A percentile compares a stretch with the other conserved stretches of the same genome.
Conservation (phyloP, 2,113 vertebrate species). For the Sialia sialis region DNA sequence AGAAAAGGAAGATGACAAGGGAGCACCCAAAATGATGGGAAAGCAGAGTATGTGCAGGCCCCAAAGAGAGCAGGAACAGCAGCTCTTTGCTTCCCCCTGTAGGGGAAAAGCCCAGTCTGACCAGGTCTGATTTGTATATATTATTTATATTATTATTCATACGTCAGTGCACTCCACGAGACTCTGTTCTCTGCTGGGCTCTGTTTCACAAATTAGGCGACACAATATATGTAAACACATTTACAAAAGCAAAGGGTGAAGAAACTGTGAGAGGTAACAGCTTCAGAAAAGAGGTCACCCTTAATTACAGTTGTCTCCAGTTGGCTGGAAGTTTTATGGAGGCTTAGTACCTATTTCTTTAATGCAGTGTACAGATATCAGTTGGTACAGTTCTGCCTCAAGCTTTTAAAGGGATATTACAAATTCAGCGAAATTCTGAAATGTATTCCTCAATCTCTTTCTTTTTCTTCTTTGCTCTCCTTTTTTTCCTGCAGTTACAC, state of each 20-base stretch:
- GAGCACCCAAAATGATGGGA: not conserved
- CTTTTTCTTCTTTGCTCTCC: not conserved
- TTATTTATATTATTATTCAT: not conserved
- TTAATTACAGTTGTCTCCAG: not conserved
- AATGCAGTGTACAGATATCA: not conserved
- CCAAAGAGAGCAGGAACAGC: not conserved
- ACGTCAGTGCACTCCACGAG: not conserved
- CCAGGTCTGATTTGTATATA: not conserved
- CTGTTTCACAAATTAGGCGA: not conserved
- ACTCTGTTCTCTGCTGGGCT: not conserved
- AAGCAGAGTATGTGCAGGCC: not conserved
- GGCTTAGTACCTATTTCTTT: not conserved
- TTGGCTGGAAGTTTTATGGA: not conserved
- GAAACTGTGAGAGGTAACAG: not conserved
- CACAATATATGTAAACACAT: not conserved
- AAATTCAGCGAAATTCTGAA: not conserved
- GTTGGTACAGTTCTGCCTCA: not conserved
- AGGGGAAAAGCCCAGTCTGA: not conserved
- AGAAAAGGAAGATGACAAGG: not conserved
- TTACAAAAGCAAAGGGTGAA: not conserved
- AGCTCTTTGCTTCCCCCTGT: slow-evolving; percentile 46
- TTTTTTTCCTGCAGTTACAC: not conserved
- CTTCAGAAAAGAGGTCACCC: not conserved
- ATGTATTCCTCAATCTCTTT: not conserved
- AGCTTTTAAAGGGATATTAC: not conserved